phyloP scores from a whole-genome alignment of 64 coral and sea anemone species.

The Pocillopora damicornis region DNA sequence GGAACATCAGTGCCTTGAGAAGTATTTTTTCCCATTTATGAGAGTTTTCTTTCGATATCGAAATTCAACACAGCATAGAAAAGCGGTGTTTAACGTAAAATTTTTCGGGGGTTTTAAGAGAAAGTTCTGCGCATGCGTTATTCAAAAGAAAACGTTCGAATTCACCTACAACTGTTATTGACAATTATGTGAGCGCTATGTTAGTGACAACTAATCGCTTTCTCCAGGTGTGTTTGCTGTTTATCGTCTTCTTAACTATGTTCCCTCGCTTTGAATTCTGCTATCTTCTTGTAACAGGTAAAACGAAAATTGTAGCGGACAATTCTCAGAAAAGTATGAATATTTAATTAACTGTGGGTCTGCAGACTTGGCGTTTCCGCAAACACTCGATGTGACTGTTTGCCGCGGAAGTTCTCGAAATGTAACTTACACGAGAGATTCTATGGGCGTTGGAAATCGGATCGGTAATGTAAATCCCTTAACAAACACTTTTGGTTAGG shows the following conservation, averaged over 20 bases:
- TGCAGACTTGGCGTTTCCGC: background rate
- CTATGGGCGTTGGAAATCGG: constrained; percentile 19
- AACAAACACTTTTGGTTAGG: background rate
- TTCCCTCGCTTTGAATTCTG: background rate
- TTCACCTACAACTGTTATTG: constrained; percentile 9
- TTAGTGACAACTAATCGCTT: background rate
- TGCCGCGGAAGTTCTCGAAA: background rate
- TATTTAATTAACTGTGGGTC: constrained; percentile 31
- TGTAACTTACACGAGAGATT: background rate
- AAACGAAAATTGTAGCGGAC: background rate
- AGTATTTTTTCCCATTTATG: background rate
- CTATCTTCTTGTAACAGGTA: background rate
- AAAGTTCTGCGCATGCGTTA: constrained; percentile 39
- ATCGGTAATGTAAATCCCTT: background rate
- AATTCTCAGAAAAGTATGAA: background rate
- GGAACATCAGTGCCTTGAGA: background rate
- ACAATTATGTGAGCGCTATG: background rate
- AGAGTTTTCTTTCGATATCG: background rate
- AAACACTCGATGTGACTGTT: background rate
- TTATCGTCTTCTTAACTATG: background rate
- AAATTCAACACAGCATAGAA: background rate
- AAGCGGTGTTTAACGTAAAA: background rate
- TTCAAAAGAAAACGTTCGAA: background rate
- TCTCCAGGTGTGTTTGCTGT: background rate
- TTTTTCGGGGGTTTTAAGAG: background rate